phyloP scores from a whole-genome alignment of 2,888 invertebrate species.

The Ormyrus pomaceus region DNA sequence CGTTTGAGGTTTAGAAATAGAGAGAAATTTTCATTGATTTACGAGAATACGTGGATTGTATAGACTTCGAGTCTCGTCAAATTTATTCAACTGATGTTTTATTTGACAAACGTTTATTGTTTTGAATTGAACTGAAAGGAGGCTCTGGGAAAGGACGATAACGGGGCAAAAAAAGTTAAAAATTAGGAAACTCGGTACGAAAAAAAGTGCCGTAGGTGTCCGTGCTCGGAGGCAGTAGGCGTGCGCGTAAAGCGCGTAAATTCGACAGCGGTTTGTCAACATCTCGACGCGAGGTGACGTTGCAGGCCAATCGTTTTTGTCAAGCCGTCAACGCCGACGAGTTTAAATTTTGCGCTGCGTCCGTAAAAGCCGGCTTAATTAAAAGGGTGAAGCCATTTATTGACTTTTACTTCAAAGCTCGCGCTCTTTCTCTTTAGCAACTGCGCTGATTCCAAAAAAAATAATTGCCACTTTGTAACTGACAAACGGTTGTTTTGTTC shows the following conservation, averaged over 20 bases:
- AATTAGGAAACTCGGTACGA: too few relatives aligned
- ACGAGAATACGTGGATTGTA: too few relatives aligned
- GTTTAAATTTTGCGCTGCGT: conserved; percentile 45
- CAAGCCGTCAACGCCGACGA: conserved; percentile 43
- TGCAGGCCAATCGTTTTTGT: conserved; percentile 49
- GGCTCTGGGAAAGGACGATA: too few relatives aligned
- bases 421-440: neutral
- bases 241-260: conserved; percentile 51
- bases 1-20: neutral
- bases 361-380: conserved; percentile 53
- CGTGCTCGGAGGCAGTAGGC: too few relatives aligned
- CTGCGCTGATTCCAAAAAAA: conserved; percentile 34
- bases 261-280: conserved; percentile 56
- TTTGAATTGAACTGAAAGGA: too few relatives aligned
- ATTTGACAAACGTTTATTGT: too few relatives aligned
- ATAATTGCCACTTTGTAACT: conserved; percentile 20
- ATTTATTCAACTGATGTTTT: too few relatives aligned
- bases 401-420: conserved; percentile 52
- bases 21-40: too few relatives aligned
- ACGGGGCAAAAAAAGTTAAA: too few relatives aligned
- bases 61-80: too few relatives aligned
- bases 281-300: conserved; percentile 44
- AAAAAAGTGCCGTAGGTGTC: too few relatives aligned
- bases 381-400: conserved; percentile 50
- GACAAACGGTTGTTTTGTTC: conserved; percentile 25